Evolutionary conservation across 2,797 vertebrate genomes (phyloP), one percentile per base, ranked within the genome.

Genomic region (Poeciliopsis presidionis): DNA sequence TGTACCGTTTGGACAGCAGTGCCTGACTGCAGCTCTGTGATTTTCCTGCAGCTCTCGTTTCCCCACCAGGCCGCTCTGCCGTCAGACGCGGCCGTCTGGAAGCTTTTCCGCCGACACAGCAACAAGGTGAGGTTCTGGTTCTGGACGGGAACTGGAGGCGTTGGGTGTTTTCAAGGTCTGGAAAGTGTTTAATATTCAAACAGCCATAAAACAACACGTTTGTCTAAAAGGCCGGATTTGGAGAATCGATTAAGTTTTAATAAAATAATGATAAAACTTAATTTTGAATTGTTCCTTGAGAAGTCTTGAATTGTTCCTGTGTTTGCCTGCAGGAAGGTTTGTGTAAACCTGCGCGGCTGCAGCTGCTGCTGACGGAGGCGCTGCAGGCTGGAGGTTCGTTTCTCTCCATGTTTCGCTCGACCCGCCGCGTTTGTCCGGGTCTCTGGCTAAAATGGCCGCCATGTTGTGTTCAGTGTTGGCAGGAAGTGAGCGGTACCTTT

Each of bases 381-480:
- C 81, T 96, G 4, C 76, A 86, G 80, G 84, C 63, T 74, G 93
- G 94, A 92, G 94, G 95, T 95, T 55, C 87, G 94, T 88, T 46
- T 2, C 1, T 9, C 59, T 63, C 13, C 63, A 51, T 18, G 0
- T 18, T 47, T 53, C 20, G 1, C 49, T 53, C 20, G 9, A 53
- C 2, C 20, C 7, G 7, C 49, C 20, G 3, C 20, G 3, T 25
- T 25, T 53, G 2, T 9, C 49, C 22, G 22, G 49, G 5, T 22
- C 49, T 7, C 49, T 9, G 49, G 20, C 0, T 53, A 9, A 53
- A 16, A 70, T 67, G 55, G 9, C 2, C 30, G 28, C 0, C 61
- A 33, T 74, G 45, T 74, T 80, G 43, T 80, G 7, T 49, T 76
- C 88, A 96, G 95, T 88, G 43, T 73, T 96, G 81, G 91, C 93